phyloP scores from a whole-genome alignment of 2,113 vertebrate species.

The Peromyscus leucopus region DNA sequence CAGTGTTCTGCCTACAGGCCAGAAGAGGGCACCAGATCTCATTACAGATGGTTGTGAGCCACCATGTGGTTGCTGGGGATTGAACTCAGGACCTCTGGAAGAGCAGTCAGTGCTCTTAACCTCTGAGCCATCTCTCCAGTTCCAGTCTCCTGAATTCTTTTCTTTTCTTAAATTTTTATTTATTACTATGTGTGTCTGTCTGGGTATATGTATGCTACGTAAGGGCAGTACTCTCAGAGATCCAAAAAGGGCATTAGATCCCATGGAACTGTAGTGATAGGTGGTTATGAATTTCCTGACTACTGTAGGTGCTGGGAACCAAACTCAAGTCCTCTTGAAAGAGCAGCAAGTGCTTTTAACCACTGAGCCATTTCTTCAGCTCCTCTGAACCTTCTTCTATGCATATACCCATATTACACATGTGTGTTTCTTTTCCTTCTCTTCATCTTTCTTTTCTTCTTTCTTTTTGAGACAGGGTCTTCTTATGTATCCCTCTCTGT shows the following conservation, averaged over 20 bases:
- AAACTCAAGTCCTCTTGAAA: background rate
- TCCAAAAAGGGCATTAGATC: background rate
- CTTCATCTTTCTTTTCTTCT: background rate
- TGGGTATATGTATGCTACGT: background rate
- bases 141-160: conserved; percentile 27
- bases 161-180: background rate
- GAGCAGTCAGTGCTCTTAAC: too few species aligned
- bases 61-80: too few species aligned
- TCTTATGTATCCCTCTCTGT: background rate
- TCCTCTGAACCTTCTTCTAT: background rate
- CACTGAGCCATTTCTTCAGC: background rate
- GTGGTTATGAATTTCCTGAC: background rate
- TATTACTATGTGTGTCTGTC: background rate
- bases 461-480: background rate
- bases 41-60: too few species aligned
- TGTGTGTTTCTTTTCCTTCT: background rate
- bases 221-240: background rate
- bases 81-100: too few species aligned
- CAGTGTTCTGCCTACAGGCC: too few species aligned
- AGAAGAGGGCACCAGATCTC: too few species aligned
- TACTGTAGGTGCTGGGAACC: background rate
- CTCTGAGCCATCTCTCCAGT: too few species aligned
- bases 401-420: background rate
- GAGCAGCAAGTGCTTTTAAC: background rate
- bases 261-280: background rate